Evolutionary conservation across 2,113 vertebrate genomes (phyloP).

Genomic region (Herpailurus yagouaroundi): DNA sequence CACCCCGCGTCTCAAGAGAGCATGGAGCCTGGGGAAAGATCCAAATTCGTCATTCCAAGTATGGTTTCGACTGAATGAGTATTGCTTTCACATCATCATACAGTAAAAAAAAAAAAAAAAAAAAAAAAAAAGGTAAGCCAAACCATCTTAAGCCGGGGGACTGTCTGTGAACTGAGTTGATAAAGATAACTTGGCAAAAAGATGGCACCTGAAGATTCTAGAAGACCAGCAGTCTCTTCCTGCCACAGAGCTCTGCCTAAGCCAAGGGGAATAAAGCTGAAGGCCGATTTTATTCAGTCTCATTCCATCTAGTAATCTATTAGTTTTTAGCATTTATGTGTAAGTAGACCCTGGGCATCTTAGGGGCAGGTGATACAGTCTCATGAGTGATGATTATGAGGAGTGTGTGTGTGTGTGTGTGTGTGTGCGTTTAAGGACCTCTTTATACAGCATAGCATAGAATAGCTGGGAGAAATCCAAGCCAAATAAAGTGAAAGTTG

Average conservation of each 20-base stretch:
- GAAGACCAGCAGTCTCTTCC: rapidly evolving
- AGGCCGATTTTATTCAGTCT: neutral
- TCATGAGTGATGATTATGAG: neutral
- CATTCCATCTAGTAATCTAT: neutral
- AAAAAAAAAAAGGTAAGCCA: neutral
- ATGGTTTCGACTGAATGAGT: neutral
- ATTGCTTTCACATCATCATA: neutral
- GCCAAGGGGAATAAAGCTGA: neutral
- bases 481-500: slow-evolving; percentile 64
- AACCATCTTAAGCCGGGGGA: neutral
- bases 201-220: neutral
- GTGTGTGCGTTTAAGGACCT: neutral
- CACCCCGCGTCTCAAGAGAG: neutral
- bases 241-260: neutral
- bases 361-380: neutral
- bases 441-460: neutral
- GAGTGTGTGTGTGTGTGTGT: neutral
- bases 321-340: neutral
- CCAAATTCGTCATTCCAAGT: neutral
- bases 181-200: neutral
- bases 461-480: slow-evolving; percentile 7
- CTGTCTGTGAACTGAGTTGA: neutral
- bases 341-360: neutral
- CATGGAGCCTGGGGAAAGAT: neutral
- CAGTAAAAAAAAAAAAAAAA: neutral